Conservation (phyloP, 2,888 invertebrate species). For the Andrena marginata region DNA sequence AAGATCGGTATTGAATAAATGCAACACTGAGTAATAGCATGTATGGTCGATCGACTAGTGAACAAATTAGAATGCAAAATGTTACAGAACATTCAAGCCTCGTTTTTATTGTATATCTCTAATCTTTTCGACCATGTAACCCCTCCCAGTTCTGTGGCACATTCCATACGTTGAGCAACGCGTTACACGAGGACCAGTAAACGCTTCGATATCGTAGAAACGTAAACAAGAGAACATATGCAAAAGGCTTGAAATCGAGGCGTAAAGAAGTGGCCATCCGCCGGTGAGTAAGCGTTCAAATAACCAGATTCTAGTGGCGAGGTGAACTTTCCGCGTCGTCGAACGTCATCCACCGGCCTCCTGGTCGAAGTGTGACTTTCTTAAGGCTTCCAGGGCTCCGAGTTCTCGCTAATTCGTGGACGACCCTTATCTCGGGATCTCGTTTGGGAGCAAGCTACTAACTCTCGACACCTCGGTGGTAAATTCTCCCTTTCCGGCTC, state of each 20-base stretch:
- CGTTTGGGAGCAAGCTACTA: constrained; percentile 74
- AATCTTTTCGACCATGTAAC: too few relatives aligned
- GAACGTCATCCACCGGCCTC: constrained; percentile 6
- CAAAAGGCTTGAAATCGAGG: neutral
- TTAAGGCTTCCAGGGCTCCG: constrained; percentile 39
- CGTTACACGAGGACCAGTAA: too few relatives aligned
- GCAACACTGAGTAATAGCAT: too few relatives aligned
- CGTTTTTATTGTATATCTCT: too few relatives aligned
- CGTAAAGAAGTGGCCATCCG: constrained; percentile 30
- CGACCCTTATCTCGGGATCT: constrained; percentile 73
- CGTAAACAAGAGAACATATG: neutral
- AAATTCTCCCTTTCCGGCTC: constrained; percentile 65
- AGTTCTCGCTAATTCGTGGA: constrained; percentile 74
- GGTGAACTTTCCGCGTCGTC: constrained; percentile 34
- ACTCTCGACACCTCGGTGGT: constrained; percentile 79
- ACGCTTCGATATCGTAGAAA: neutral
- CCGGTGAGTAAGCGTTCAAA: constrained; percentile 3
- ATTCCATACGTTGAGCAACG: too few relatives aligned
- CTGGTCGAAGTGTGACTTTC: constrained; percentile 61
- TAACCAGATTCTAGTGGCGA: constrained; percentile 21
- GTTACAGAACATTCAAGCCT: too few relatives aligned
- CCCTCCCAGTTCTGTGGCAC: neutral
- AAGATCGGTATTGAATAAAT: too few relatives aligned
- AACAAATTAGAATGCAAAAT: too few relatives aligned
- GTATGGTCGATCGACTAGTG: too few relatives aligned